Percentiles rank a stretch among this genome's conserved stretches.
phyloP scores from a whole-genome alignment of 2,888 invertebrate species.

The Phlogophora meticulosa region DNA sequence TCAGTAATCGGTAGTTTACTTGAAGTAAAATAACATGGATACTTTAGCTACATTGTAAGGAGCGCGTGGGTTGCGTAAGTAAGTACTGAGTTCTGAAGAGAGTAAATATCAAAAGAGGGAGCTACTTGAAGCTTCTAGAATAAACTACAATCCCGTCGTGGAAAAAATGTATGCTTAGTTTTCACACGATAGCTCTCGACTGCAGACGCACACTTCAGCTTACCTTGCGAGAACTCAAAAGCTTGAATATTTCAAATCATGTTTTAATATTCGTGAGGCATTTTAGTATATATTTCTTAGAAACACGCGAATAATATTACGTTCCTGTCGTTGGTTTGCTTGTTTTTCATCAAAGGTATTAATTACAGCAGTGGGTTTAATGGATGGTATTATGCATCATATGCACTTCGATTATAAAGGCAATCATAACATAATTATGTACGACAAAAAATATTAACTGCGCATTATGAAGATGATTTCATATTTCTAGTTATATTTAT shows the following conservation, averaged over 20 bases:
- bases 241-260: constrained; percentile 34
- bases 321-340: constrained; percentile 77
- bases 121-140: constrained; percentile 36
- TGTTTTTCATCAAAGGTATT: constrained; percentile 78
- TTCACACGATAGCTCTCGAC: constrained; percentile 44
- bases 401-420: constrained; percentile 79
- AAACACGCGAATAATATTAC: constrained; percentile 75
- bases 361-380: constrained; percentile 81
- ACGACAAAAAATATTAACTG: constrained; percentile 76
- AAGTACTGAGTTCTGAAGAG: constrained; percentile 13
- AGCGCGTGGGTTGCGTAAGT: constrained; percentile 36
- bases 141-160: constrained; percentile 23
- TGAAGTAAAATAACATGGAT: constrained; percentile 1
- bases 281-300: constrained; percentile 77
- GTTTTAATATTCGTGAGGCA: constrained; percentile 55
- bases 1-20: constrained; percentile 16
- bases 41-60: constrained; percentile 18
- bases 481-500: constrained; percentile 57
- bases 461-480: constrained; percentile 71
- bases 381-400: constrained; percentile 82
- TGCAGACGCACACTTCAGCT: constrained; percentile 1
- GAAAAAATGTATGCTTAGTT: constrained; percentile 6
- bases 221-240: constrained; percentile 5
- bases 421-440: constrained; percentile 77
- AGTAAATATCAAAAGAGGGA: constrained; percentile 35